Evolutionary conservation across 2,797 vertebrate genomes (phyloP), one percentile per base, ranked within the genome.

Genomic region (Acipenser oxyrinchus): DNA sequence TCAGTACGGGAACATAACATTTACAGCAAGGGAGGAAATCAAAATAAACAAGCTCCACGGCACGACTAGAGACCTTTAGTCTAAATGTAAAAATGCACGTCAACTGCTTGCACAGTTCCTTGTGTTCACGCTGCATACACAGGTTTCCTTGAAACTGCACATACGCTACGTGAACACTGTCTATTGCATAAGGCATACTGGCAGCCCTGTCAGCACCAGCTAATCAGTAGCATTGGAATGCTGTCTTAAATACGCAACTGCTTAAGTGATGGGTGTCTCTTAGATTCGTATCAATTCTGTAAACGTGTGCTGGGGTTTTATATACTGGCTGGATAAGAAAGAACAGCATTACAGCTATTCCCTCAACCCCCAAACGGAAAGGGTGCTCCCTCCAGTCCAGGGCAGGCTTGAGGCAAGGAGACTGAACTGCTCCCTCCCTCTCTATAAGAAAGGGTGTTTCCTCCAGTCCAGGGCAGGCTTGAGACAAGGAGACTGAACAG

Each of bases 141-240:
- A 75, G 76, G 76, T 4, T 37, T 66, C 60, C 77, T 81, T 75
- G 78, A 74, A 83, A 83, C 76, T 68, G 77, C 76, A 51, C 59
- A 58, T 62, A 72, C 11, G 55, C 65, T 73, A 66, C 77, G 74
- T 74, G 80, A 81, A 84, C 76, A 74, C 77, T 78, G 78, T 78
- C 77, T 78, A 78, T 78, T 74, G 63, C 76, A 68, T 77, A 75
- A 86, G 77, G 62, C 82, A 81, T 71, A 75, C 81, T 81, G 69
- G 77, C 74, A 78, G 74, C 70, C 67, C 55, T 69, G 48, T 50
- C 60, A 48, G 62, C 64, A 68, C 73, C 69, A 69, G 71, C 72
- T 83, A 82, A 86, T 86, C 83, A 85, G 77, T 77, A 73, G 78
- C 81, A 77, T 79, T 70, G 76, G 68, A 66, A 69, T 81, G 81